Evolutionary conservation across 2,797 vertebrate genomes (phyloP), one percentile per base, ranked within the genome.

Genomic region (Silurus lanzhouensis): DNA sequence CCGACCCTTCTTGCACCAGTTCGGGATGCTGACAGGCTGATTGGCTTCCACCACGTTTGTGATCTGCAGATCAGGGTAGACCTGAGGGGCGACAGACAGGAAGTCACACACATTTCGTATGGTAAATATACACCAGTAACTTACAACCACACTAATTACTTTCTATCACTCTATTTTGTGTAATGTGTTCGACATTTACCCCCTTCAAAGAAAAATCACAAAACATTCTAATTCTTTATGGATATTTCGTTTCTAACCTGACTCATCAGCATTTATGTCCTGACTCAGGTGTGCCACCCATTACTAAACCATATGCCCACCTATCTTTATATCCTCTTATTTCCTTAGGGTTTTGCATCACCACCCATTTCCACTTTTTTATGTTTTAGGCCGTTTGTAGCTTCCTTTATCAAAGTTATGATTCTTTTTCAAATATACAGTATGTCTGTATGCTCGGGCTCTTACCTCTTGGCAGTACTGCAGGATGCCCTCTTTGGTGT

Each of bases 11-110:
- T 96, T 97, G 92, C 96, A 97, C 96, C 96, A 97, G 91, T 96
- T 96, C 91, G 95, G 95, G 91, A 97, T 96, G 2, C 94, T 96
- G 85, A 96, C 95, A 0, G 96, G 96, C 72, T 97, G 96, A 91
- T 97, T 97, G 88, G 96, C 96, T 94, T 97, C 96, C 0, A 97
- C 96, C 84, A 97, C 96, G 0, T 97, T 97, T 84, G 96, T 97
- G 89, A 97, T 97, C 94, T 97, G 96, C 38, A 96, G 92, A 74
- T 97, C 96, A 44, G 95, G 95, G 87, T 97, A 97, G 66, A 97
- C 96, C 96, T 97, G 86, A 55, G 80, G 17, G 17, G 68, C 79
- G 6, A 27, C 2, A 25, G 58, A 63, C 19, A 63, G 58, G 17
- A 58, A 77, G 6, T 38, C 12, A 52, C 10, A 66, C 61, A 25